phyloP scores from a whole-genome alignment of 2,113 vertebrate genomes.

The Phyllostomus hastatus region DNA sequence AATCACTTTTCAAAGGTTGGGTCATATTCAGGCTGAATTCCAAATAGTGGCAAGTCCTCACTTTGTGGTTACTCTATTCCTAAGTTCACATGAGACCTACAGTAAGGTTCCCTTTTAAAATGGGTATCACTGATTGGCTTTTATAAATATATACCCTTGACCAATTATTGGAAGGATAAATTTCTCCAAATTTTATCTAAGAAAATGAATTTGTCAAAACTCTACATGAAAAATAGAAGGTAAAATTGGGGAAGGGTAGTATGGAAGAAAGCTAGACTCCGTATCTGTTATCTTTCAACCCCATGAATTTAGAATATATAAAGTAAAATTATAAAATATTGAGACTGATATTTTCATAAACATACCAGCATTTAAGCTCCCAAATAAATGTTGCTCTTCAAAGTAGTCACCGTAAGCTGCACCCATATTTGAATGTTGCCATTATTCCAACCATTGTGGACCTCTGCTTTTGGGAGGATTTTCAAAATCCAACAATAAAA shows the following conservation, averaged over 20 bases:
- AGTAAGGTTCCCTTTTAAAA: constrained; percentile 1
- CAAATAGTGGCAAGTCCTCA: neutral
- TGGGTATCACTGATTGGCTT: neutral
- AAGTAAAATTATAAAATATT: constrained; percentile 14
- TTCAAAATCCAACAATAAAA: neutral
- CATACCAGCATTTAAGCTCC: neutral
- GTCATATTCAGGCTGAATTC: neutral
- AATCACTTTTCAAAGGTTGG: constrained; percentile 14
- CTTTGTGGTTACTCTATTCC: neutral
- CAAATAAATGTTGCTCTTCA: constrained; percentile 21
- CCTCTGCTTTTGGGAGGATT: neutral
- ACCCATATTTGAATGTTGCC: neutral
- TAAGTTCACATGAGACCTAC: neutral
- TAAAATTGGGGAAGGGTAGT: neutral
- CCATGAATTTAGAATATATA: neutral
- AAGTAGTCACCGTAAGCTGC: neutral
- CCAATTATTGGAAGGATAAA: neutral
- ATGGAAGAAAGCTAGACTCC: neutral
- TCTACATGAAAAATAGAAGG: neutral
- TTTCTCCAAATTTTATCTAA: neutral
- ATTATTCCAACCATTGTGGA: neutral
- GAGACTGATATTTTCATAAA: constrained; percentile 14
- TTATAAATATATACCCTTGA: constrained; percentile 23
- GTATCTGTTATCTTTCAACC: neutral
- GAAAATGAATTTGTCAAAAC: constrained; percentile 6